A percentile compares a stretch with the other conserved stretches of the same genome.
Evolutionary conservation across 2,888 invertebrate genomes (phyloP).

Genomic region (Limnephilus marmoratus): DNA sequence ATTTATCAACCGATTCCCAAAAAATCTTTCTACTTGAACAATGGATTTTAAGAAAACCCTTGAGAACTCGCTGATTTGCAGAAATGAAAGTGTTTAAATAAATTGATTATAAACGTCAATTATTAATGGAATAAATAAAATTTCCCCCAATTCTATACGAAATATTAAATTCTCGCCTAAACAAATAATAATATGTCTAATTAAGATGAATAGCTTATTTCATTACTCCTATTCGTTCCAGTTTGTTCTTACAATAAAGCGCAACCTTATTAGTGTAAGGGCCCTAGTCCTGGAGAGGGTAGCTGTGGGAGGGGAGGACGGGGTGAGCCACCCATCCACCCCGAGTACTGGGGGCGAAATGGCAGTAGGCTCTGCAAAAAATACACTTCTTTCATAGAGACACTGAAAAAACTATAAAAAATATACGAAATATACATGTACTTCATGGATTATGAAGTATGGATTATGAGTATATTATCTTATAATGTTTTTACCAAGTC

Average conservation of each 20-base stretch:
- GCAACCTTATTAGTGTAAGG: slow-evolving; percentile 66
- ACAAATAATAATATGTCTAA: slow-evolving; percentile 34
- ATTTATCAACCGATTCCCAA: background rate
- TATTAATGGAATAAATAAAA: background rate
- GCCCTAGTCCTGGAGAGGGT: slow-evolving; percentile 48
- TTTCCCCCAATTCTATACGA: background rate
- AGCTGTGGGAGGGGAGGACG: background rate
- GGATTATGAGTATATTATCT: too few species aligned
- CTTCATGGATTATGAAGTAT: too few species aligned
- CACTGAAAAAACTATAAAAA: too few species aligned
- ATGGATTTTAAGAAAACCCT: background rate
- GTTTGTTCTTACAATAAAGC: slow-evolving; percentile 65
- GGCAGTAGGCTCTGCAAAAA: slow-evolving; percentile 23
- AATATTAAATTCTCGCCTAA: background rate
- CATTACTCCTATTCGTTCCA: slow-evolving; percentile 58
- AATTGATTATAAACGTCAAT: background rate
- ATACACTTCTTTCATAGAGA: background rate
- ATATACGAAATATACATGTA: too few species aligned
- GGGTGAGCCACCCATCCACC: background rate
- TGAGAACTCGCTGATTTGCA: background rate
- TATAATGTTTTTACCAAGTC: too few species aligned
- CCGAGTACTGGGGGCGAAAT: slow-evolving; percentile 5
- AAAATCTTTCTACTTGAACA: background rate
- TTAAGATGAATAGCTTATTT: slow-evolving; percentile 45
- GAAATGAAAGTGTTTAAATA: background rate